phyloP scores from a whole-genome alignment of 2,113 vertebrate genomes.

The Calyptomena viridis region DNA sequence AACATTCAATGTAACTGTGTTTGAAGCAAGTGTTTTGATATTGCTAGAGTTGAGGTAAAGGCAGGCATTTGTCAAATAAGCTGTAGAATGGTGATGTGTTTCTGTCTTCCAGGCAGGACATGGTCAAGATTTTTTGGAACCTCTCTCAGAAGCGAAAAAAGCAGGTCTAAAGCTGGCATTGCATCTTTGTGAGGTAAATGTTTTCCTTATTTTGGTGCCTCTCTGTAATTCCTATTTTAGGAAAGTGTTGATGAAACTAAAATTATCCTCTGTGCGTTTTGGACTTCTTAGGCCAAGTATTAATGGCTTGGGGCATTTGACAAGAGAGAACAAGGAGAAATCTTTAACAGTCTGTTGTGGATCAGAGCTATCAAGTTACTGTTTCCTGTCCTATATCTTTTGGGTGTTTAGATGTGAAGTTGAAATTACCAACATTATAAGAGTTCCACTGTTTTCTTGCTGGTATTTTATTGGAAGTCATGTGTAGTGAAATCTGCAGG shows the following conservation, averaged over 20 bases:
- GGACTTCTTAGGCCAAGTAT: neutral
- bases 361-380: neutral
- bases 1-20: neutral
- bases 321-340: neutral
- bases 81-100: neutral
- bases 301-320: neutral
- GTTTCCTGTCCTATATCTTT: neutral
- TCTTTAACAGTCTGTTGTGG: neutral
- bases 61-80: neutral
- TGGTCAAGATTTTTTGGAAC: slow-evolving; percentile 85
- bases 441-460: neutral
- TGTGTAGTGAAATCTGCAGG: neutral
- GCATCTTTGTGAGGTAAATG: slow-evolving; percentile 92
- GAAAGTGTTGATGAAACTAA: neutral
- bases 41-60: neutral
- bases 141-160: slow-evolving; percentile 85
- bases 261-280: neutral
- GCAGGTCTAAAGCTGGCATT: slow-evolving; percentile 89
- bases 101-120: slow-evolving; percentile 80
- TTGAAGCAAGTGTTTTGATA: neutral
- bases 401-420: neutral
- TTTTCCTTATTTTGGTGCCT: neutral
- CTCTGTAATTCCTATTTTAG: neutral
- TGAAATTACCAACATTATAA: neutral
- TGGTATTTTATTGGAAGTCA: neutral